phyloP scores from a whole-genome alignment of 1,140 invertebrate species.

The Drosophila fuyamai region DNA sequence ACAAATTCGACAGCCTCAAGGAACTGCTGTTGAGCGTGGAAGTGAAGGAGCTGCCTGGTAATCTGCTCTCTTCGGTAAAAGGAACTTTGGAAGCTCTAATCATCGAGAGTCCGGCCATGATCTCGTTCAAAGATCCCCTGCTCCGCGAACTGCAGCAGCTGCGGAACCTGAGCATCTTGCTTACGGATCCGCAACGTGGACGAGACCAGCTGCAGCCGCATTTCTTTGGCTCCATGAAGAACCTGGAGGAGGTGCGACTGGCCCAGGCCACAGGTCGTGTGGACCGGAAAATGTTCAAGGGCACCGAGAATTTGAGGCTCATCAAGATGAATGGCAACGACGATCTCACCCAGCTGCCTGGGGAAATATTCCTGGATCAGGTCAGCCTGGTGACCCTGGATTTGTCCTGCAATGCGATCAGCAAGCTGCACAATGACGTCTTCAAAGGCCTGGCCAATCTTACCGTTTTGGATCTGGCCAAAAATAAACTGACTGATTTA shows the following conservation, averaged over 20 bases:
- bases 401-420: slow-evolving; percentile 86
- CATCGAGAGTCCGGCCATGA: slow-evolving; percentile 55
- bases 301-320: slow-evolving; percentile 85
- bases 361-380: slow-evolving; percentile 86
- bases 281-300: slow-evolving; percentile 86
- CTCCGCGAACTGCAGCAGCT: slow-evolving; percentile 51
- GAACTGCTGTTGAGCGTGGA: slow-evolving; percentile 46
- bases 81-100: slow-evolving; percentile 46
- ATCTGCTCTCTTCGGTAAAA: slow-evolving; percentile 44
- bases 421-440: slow-evolving; percentile 85
- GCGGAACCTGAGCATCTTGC: slow-evolving; percentile 52
- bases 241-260: slow-evolving; percentile 86
- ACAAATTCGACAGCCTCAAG: slow-evolving; percentile 51
- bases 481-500: slow-evolving; percentile 84
- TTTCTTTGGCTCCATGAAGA: slow-evolving; percentile 58
- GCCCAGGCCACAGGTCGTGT: slow-evolving; percentile 70
- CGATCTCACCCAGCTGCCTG: slow-evolving; percentile 85
- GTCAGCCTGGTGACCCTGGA: slow-evolving; percentile 86
- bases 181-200: slow-evolving; percentile 3
- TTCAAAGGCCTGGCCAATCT: slow-evolving; percentile 86
- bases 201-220: slow-evolving; percentile 22
- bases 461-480: slow-evolving; percentile 85
- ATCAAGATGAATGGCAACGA: slow-evolving; percentile 87
- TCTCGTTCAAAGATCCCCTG: slow-evolving; percentile 37
- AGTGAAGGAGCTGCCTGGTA: slow-evolving; percentile 35